Evolutionary conservation across 2,113 vertebrate genomes (phyloP).

Genomic region (Centropristis striata): DNA sequence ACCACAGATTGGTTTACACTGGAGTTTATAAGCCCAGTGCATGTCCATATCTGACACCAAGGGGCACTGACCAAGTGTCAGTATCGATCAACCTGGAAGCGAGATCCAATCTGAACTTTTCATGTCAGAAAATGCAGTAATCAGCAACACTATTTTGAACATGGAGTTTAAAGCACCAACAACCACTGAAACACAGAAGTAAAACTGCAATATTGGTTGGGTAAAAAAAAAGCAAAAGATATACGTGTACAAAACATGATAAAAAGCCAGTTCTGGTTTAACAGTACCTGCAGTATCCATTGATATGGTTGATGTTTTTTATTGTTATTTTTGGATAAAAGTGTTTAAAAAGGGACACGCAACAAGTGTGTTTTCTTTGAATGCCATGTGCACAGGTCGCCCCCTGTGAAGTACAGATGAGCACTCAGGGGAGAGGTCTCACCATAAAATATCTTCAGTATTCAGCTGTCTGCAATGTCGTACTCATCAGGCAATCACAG

Average conservation of each 20-base stretch:
- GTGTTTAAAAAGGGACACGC: not conserved
- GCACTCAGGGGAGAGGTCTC: not conserved
- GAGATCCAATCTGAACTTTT: not conserved
- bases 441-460: not conserved
- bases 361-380: not conserved
- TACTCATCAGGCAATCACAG: slow-evolving; percentile 5
- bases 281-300: not conserved
- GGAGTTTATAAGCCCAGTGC: no score
- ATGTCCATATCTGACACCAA: no score
- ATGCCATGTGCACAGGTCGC: not conserved
- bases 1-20: no score
- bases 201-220: not conserved
- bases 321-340: not conserved
- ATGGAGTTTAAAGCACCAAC: not conserved
- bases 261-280: not conserved
- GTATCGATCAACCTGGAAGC: no score
- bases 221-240: not conserved
- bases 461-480: slow-evolving; percentile 2
- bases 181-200: not conserved
- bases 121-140: not conserved
- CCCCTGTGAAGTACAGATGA: not conserved
- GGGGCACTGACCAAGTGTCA: no score
- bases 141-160: not conserved
- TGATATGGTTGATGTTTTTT: not conserved
- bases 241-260: not conserved